Evolutionary conservation across 2,113 vertebrate species (phyloP).

Genomic region (Seriola aureovittata): DNA sequence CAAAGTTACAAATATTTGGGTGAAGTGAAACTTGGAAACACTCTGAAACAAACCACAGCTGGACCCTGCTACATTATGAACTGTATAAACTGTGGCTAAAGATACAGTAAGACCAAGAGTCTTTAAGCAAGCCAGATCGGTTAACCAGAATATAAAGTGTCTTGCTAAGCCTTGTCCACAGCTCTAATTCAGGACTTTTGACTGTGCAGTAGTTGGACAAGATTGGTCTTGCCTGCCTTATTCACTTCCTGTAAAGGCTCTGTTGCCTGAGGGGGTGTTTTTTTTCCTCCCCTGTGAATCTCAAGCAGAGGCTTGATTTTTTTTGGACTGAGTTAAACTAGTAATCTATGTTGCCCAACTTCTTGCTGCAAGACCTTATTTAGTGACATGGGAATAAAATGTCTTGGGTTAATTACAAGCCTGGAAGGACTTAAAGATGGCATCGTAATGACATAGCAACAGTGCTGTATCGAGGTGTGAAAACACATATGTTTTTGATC

Average conservation of each 20-base stretch:
- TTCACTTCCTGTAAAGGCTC: conserved; percentile 62
- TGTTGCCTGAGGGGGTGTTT: conserved; percentile 41
- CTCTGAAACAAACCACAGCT: conserved; percentile 17
- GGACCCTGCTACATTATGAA: conserved; percentile 5
- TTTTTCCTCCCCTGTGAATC: neutral
- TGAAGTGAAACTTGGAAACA: neutral
- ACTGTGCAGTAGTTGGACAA: conserved; percentile 31
- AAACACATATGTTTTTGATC: conserved; percentile 27
- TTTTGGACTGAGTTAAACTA: conserved; percentile 4
- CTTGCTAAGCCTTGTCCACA: conserved; percentile 48
- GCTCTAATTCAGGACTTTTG: conserved; percentile 20
- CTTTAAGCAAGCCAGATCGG: conserved; percentile 36
- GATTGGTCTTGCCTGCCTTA: conserved; percentile 53
- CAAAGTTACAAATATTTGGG: neutral
- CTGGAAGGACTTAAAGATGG: neutral
- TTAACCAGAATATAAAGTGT: conserved; percentile 57
- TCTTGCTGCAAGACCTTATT: conserved; percentile 15
- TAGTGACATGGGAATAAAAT: conserved; percentile 12
- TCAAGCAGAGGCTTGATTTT: conserved; percentile 22
- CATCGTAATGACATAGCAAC: conserved; percentile 56
- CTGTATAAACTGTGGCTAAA: conserved; percentile 58
- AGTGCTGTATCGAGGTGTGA: neutral
- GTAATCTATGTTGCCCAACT: neutral
- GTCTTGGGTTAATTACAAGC: conserved; percentile 7
- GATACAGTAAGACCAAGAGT: neutral